These are phyloP conservation scores for Idris sp. DNA, from an alignment of 1,140 invertebrate genomes.

Conservation along the genomic window DNA sequence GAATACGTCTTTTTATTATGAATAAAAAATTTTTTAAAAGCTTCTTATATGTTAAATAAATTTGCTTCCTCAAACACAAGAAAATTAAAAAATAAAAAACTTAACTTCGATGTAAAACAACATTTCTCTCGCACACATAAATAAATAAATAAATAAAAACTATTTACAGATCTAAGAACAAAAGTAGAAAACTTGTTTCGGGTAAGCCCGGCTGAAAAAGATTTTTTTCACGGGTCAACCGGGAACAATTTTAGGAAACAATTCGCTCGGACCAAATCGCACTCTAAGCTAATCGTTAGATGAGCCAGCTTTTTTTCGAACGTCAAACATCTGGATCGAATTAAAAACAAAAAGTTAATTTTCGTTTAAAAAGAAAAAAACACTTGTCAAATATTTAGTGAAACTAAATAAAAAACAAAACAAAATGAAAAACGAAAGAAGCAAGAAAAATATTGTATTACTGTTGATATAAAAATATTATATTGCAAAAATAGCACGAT, in stretches of 20 bases:
- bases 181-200: conserved; percentile 6
- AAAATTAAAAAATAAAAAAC: not conserved
- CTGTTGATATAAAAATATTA: too few species aligned
- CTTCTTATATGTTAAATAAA: too few species aligned
- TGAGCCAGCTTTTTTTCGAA: conserved; percentile 4
- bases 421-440: too few species aligned
- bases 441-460: too few species aligned
- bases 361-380: too few species aligned
- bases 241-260: conserved; percentile 11
- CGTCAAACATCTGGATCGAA: conserved; percentile 11
- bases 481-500: too few species aligned
- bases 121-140: conserved; percentile 15
- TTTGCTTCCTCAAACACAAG: too few species aligned
- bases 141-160: conserved; percentile 12
- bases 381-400: too few species aligned
- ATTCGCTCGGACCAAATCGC: conserved; percentile 61
- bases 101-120: conserved; percentile 17
- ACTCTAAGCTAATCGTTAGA: conserved; percentile 54
- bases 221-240: conserved; percentile 5
- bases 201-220: not conserved
- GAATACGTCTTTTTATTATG: too few species aligned
- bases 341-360: not conserved
- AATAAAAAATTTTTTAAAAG: too few species aligned
- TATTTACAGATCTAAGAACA: conserved; percentile 14
- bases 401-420: too few species aligned